Percentiles rank a stretch among this genome's conserved stretches.
phyloP scores from a whole-genome alignment of 2,797 vertebrate species.

The Hapalemur alaotrensis region DNA sequence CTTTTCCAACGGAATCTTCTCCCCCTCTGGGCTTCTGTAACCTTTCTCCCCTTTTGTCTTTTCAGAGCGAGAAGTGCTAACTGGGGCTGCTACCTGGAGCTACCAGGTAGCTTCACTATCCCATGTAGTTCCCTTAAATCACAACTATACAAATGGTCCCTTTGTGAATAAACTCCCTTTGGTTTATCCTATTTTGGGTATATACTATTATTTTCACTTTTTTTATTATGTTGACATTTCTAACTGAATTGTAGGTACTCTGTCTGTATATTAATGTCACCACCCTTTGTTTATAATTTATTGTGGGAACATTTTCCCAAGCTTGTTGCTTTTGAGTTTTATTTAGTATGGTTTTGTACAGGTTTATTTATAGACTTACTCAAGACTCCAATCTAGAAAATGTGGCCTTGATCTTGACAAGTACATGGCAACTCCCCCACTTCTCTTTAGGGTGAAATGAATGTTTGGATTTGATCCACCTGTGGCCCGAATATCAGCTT shows the following conservation, averaged over 20 bases:
- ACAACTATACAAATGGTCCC: background rate
- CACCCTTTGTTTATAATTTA: background rate
- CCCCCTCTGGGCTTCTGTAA: background rate
- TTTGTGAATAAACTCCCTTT: background rate
- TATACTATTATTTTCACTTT: background rate
- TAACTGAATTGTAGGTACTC: background rate
- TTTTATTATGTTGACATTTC: background rate
- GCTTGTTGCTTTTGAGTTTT: background rate
- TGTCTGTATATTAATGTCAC: background rate
- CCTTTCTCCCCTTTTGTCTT: background rate
- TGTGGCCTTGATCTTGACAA: background rate
- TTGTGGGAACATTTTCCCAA: background rate
- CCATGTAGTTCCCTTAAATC: background rate
- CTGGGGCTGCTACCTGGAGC: background rate
- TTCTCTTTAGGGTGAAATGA: background rate
- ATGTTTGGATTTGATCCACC: background rate
- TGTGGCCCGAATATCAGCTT: background rate
- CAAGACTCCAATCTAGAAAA: background rate
- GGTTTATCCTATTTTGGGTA: background rate
- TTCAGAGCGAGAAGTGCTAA: background rate
- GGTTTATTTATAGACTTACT: background rate
- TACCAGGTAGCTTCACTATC: background rate
- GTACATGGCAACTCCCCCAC: background rate
- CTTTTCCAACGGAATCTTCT: background rate
- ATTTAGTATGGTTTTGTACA: background rate